Percentiles rank a stretch among this genome's conserved stretches.
Evolutionary conservation across 1,140 invertebrate species (phyloP).

Genomic region (Aricia agestis): DNA sequence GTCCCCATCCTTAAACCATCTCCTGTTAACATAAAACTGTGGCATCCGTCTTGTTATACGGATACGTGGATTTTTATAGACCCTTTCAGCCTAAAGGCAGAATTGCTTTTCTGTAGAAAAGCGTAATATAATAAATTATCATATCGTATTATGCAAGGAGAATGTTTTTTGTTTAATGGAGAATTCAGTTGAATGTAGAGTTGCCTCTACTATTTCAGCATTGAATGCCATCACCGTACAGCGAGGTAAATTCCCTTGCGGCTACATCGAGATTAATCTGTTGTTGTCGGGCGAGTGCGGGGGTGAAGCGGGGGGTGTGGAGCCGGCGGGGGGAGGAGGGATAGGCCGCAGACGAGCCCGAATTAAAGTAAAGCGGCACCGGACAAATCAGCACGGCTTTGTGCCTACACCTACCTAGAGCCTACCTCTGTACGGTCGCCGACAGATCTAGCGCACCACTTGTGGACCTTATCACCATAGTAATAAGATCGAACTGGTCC

Average conservation of each 20-base stretch:
- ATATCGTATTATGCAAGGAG: too few species aligned
- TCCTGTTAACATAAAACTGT: too few species aligned
- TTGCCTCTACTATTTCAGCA: too few species aligned
- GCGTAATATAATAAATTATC: too few species aligned
- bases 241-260: constrained; percentile 23
- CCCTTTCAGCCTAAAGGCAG: too few species aligned
- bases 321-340: constrained; percentile 30
- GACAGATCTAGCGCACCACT: not conserved
- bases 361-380: constrained; percentile 45
- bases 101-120: too few species aligned
- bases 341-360: constrained; percentile 38
- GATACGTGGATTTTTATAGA: too few species aligned
- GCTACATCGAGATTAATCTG: constrained; percentile 42
- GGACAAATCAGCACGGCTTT: constrained; percentile 39
- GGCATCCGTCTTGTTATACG: too few species aligned
- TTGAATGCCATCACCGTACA: not conserved
- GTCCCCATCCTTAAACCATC: too few species aligned
- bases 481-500: not conserved
- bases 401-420: constrained; percentile 27
- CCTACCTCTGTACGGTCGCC: not conserved
- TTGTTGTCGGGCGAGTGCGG: constrained; percentile 32
- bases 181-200: too few species aligned
- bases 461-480: not conserved
- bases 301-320: constrained; percentile 28
- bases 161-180: too few species aligned